Conservation (phyloP, 2,113 vertebrate genomes). For the Morone saxatilis region DNA sequence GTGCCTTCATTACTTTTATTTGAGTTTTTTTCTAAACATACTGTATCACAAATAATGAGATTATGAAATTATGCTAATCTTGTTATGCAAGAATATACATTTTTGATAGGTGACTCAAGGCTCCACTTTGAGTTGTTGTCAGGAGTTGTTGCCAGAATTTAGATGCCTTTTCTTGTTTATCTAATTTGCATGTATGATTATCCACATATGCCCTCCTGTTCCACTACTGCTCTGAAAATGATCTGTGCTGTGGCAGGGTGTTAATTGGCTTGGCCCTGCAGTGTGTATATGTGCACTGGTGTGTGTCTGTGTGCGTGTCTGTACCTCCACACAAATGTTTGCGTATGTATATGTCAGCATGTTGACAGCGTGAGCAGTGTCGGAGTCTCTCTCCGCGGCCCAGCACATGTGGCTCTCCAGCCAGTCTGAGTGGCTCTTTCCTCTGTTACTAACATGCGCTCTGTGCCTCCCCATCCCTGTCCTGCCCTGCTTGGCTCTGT, state of each 20-base stretch:
- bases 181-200: conserved; percentile 80
- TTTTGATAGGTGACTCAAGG: neutral
- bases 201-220: conserved; percentile 75
- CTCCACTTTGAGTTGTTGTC: conserved; percentile 31
- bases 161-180: conserved; percentile 60
- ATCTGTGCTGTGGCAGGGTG: conserved; percentile 80
- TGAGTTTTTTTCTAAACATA: neutral
- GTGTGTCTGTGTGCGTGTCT: conserved; percentile 50
- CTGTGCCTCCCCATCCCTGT: conserved; percentile 61
- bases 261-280: conserved; percentile 81
- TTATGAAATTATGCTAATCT: neutral
- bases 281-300: conserved; percentile 51
- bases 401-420: conserved; percentile 67
- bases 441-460: conserved; percentile 73
- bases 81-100: neutral
- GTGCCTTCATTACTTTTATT: neutral
- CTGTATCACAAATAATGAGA: neutral
- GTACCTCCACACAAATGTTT: conserved; percentile 62
- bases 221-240: conserved; percentile 60
- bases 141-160: conserved; percentile 51
- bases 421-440: conserved; percentile 62
- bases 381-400: conserved; percentile 54
- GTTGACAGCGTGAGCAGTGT: conserved; percentile 74
- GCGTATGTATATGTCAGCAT: conserved; percentile 78
- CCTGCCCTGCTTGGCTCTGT: conserved; percentile 45